Evolutionary conservation across 2,113 vertebrate species (phyloP).

Genomic region (Cacatua alba): DNA sequence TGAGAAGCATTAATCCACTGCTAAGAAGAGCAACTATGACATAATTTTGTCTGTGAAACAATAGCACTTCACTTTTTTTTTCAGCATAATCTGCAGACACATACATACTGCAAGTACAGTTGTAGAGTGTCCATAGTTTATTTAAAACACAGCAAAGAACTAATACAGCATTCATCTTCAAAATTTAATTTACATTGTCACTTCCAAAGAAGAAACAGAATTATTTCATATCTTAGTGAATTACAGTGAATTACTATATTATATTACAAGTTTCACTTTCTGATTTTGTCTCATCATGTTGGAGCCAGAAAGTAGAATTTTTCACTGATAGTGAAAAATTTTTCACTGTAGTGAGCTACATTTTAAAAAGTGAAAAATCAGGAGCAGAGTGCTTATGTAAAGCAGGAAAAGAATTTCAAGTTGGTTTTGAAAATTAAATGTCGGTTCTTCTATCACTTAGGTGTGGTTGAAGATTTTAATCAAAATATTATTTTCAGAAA

Average conservation of each 20-base stretch:
- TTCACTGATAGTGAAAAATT: not conserved
- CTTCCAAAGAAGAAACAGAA: not conserved
- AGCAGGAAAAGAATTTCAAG: not conserved
- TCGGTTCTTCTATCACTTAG: not conserved
- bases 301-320: not conserved
- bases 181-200: not conserved
- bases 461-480: not conserved
- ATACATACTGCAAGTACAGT: not conserved
- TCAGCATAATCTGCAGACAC: not conserved
- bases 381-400: not conserved
- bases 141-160: not conserved
- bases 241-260: not conserved
- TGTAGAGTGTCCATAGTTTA: not conserved
- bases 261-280: not conserved
- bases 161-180: not conserved
- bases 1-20: not conserved
- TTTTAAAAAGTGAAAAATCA: not conserved
- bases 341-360: not conserved
- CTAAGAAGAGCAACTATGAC: not conserved
- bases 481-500: not conserved
- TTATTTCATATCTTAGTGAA: not conserved
- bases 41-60: not conserved
- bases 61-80: not conserved
- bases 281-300: not conserved
- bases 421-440: not conserved